These are phyloP conservation scores for Caenorhabditis becei DNA, from an alignment of 2,888 invertebrate species.

Conservation along the genomic window DNA sequence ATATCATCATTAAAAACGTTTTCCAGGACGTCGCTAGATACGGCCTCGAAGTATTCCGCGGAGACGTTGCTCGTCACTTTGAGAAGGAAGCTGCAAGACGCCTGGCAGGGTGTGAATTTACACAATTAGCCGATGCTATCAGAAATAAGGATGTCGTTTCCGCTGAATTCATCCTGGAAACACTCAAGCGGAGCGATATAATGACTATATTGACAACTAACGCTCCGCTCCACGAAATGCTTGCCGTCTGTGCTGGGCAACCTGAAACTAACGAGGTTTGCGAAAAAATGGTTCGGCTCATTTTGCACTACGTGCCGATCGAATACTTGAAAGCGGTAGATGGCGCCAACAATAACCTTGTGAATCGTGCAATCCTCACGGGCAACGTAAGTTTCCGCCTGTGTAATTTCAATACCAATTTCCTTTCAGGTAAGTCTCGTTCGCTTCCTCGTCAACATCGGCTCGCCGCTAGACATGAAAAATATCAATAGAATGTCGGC, in stretches of 20 bases:
- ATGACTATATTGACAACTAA: no score
- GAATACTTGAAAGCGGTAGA: not conserved
- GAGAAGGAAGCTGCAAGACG: not conserved
- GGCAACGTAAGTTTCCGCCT: not conserved
- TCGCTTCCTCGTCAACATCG: constrained; percentile 12
- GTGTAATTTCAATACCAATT: no score
- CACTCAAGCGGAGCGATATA: not conserved
- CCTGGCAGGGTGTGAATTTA: not conserved
- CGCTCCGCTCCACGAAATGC: no score
- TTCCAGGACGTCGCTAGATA: not conserved
- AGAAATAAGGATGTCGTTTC: not conserved
- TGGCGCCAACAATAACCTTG: constrained; percentile 4
- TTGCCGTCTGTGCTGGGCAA: no score
- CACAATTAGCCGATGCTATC: not conserved
- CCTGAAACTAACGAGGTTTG: no score
- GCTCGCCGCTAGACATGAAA: constrained; percentile 17
- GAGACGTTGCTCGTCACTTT: not conserved
- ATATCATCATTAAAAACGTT: not conserved
- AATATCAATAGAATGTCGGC: constrained; percentile 8
- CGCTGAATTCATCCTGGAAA: not conserved
- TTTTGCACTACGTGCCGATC: not conserved
- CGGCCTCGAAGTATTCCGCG: not conserved
- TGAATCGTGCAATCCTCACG: constrained; percentile 16
- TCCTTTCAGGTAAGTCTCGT: not conserved
- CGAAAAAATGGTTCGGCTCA: not conserved